phyloP scores from a whole-genome alignment of 2,113 vertebrate genomes.

The Phaethon lepturus region DNA sequence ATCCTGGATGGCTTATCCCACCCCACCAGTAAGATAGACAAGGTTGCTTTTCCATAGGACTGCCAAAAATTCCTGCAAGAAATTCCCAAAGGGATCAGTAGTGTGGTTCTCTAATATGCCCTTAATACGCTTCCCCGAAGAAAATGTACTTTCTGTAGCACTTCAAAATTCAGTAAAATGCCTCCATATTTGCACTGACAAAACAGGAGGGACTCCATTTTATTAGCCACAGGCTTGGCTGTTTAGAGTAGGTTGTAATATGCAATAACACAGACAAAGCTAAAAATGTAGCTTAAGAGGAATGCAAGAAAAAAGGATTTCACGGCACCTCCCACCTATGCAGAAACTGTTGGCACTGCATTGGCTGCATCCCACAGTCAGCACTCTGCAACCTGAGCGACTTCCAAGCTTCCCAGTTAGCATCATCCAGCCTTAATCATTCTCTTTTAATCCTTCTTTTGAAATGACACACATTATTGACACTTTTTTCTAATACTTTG shows the following conservation, averaged over 20 bases:
- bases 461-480: not conserved
- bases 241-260: not conserved
- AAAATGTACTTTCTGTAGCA: not conserved
- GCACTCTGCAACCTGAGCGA: not conserved
- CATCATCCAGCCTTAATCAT: not conserved
- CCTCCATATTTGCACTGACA: not conserved
- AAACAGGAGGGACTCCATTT: not conserved
- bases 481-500: not conserved
- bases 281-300: not conserved
- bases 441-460: slow-evolving; percentile 1
- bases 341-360: not conserved
- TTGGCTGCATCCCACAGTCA: not conserved
- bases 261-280: not conserved
- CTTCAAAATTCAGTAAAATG: not conserved
- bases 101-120: not conserved
- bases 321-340: not conserved
- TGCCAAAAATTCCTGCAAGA: not conserved
- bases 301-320: not conserved
- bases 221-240: not conserved
- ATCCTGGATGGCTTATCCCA: not conserved
- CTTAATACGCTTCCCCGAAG: not conserved
- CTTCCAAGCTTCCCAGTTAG: not conserved
- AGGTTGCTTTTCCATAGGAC: not conserved
- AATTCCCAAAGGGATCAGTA: not conserved
- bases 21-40: not conserved